Conservation (phyloP, 2,113 vertebrate species). For the Neolamprologus toae region DNA sequence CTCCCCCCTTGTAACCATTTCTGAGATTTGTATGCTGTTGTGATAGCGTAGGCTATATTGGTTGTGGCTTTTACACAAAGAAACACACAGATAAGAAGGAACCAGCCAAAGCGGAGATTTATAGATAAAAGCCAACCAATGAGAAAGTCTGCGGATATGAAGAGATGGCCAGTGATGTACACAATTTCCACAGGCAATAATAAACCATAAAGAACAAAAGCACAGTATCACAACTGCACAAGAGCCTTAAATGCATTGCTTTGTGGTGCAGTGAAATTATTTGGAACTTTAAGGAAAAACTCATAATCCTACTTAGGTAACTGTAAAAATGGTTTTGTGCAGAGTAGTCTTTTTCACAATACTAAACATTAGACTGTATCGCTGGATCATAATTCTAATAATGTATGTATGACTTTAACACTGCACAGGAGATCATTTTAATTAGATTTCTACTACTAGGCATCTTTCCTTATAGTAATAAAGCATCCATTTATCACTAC, state of each 20-base stretch:
- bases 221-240: not conserved
- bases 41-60: not conserved
- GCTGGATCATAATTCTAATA: not conserved
- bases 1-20: not conserved
- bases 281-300: not conserved
- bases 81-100: not conserved
- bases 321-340: not conserved
- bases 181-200: not conserved
- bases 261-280: not conserved
- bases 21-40: not conserved
- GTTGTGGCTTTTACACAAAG: not conserved
- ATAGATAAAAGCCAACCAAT: not conserved
- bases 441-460: not conserved
- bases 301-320: not conserved
- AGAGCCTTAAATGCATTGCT: not conserved
- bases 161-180: not conserved
- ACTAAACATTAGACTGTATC: not conserved
- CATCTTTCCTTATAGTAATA: not conserved
- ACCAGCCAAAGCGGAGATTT: not conserved
- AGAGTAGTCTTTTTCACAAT: not conserved
- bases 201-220: not conserved
- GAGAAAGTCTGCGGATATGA: not conserved
- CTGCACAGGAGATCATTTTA: not conserved
- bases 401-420: not conserved
- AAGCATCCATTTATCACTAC: not conserved